A percentile compares a stretch with the other conserved stretches of the same genome.
Evolutionary conservation across 1,140 invertebrate genomes (phyloP).

Genomic region (Dufourea novaeangliae): DNA sequence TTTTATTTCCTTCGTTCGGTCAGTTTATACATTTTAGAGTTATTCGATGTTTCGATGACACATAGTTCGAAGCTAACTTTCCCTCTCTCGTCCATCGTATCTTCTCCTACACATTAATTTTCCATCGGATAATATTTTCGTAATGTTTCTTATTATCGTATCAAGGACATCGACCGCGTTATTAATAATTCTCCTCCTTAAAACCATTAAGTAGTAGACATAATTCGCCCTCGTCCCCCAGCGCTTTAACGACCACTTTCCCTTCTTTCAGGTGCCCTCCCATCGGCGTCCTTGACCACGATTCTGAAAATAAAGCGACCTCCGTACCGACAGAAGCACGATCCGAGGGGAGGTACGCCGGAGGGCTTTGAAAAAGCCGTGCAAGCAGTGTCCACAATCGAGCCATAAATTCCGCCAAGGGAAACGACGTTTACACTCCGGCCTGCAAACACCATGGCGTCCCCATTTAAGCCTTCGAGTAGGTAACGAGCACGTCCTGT

Average conservation of each 20-base stretch:
- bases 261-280: not conserved
- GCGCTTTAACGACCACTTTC: not conserved
- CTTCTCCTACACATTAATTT: too few relatives aligned
- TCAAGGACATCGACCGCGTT: not conserved
- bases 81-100: not conserved
- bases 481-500: constrained; percentile 40
- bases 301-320: constrained; percentile 18
- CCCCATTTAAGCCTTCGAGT: constrained; percentile 6
- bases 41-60: too few relatives aligned
- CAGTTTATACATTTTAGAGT: too few relatives aligned
- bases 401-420: not conserved
- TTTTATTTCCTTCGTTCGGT: too few relatives aligned
- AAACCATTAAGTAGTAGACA: not conserved
- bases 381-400: not conserved
- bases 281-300: constrained; percentile 5
- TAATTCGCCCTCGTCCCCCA: not conserved
- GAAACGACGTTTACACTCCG: constrained; percentile 14
- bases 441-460: constrained; percentile 21
- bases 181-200: not conserved
- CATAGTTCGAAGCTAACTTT: too few relatives aligned
- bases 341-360: too few relatives aligned
- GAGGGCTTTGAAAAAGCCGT: not conserved
- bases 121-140: not conserved
- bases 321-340: not conserved
- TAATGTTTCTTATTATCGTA: not conserved